Evolutionary conservation across 2,797 vertebrate genomes (phyloP).

Genomic region (Pithecia hirsuta): DNA sequence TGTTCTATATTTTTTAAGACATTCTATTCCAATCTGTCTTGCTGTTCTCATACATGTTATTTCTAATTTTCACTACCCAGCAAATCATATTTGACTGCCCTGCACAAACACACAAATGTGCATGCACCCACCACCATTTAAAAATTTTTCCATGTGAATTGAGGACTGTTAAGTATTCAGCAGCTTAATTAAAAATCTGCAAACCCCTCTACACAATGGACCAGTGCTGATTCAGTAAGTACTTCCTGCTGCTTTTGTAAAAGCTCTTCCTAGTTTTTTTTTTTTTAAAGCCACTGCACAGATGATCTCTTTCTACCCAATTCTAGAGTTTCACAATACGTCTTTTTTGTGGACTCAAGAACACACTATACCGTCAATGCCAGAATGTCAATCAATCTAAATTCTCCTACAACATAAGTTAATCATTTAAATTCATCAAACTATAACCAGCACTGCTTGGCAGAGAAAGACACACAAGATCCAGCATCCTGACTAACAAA

Average conservation of each 20-base stretch:
- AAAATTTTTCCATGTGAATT: conserved; percentile 63
- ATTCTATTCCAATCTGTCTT: not conserved
- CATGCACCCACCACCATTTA: not conserved
- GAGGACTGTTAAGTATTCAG: conserved; percentile 53
- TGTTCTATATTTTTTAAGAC: not conserved
- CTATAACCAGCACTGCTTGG: not conserved
- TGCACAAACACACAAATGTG: not conserved
- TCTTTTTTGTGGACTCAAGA: conserved; percentile 47
- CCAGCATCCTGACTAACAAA: not conserved
- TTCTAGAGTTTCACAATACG: conserved; percentile 51
- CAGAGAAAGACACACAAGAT: not conserved
- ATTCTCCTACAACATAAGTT: conserved; percentile 5
- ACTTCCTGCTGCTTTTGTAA: conserved; percentile 77
- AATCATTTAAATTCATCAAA: conserved; percentile 52
- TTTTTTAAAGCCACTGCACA: conserved; percentile 47
- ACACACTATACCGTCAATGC: conserved; percentile 26
- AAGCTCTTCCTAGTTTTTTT: conserved; percentile 60
- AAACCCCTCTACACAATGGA: conserved; percentile 64
- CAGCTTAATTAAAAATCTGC: conserved; percentile 78
- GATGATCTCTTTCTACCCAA: conserved; percentile 58
- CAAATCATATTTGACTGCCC: not conserved
- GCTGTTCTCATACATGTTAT: not conserved
- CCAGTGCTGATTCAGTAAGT: conserved; percentile 65
- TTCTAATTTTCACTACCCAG: conserved; percentile 12
- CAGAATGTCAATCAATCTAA: conserved; percentile 54